Percentiles rank a stretch among this genome's conserved stretches.
phyloP scores from a whole-genome alignment of 2,797 vertebrate species.

The Paramormyrops hopkinsi region DNA sequence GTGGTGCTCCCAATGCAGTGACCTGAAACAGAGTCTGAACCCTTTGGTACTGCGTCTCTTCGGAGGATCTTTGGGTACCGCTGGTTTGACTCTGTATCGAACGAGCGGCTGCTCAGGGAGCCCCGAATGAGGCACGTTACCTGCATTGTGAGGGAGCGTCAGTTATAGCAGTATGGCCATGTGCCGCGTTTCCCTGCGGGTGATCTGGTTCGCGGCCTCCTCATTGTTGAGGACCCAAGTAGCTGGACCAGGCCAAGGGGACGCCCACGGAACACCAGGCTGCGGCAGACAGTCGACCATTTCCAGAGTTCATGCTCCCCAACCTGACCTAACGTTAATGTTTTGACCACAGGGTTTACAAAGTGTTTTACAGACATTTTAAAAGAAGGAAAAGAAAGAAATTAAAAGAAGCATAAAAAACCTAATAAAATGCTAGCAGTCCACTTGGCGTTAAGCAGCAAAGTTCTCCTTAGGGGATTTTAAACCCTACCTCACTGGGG shows the following conservation, averaged over 20 bases:
- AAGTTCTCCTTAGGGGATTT: background rate
- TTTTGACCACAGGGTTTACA: background rate
- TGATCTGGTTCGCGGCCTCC: background rate
- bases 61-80: background rate
- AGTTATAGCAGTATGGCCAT: background rate
- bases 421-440: background rate
- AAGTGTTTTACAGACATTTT: background rate
- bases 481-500: background rate
- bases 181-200: background rate
- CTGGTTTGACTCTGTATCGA: background rate
- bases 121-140: background rate
- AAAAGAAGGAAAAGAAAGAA: background rate
- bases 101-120: background rate
- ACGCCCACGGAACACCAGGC: background rate
- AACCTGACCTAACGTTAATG: background rate
- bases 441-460: background rate
- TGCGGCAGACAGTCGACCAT: background rate
- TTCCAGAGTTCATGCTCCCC: background rate
- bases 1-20: background rate
- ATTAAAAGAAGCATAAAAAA: background rate
- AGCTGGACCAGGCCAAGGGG: background rate
- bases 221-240: background rate
- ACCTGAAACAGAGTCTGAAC: background rate
- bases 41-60: background rate
- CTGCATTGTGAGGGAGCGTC: background rate